These are phyloP conservation scores for Apomyelois bistriatella DNA, from an alignment of 2,888 invertebrate species.

Conservation along the genomic window DNA sequence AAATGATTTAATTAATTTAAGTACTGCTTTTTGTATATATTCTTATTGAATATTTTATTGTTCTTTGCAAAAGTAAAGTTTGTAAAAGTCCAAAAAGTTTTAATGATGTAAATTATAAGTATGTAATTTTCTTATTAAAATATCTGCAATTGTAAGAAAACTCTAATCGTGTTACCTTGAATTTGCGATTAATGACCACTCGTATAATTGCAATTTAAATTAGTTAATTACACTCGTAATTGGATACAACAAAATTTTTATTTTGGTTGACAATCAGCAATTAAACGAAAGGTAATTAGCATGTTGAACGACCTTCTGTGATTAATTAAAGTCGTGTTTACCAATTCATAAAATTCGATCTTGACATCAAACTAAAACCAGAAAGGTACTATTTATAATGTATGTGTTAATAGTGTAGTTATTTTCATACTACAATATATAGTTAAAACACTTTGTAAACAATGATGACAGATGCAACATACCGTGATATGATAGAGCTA, in stretches of 20 bases:
- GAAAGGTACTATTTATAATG: background rate
- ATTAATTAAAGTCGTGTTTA: conserved; percentile 3
- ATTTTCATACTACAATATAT: background rate
- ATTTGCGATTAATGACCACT: background rate
- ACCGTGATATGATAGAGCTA: conserved; percentile 75
- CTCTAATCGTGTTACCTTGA: too few species aligned
- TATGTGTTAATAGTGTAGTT: background rate
- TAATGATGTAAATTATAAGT: too few species aligned
- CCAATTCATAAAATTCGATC: background rate
- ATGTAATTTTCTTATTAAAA: too few species aligned
- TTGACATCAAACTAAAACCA: conserved; percentile 5
- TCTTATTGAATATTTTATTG: too few species aligned
- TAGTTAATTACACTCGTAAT: background rate
- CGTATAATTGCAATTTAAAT: background rate
- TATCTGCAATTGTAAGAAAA: too few species aligned
- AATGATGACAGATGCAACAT: conserved; percentile 27
- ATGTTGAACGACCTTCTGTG: background rate
- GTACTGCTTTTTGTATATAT: too few species aligned
- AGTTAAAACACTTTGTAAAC: background rate
- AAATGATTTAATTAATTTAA: too few species aligned
- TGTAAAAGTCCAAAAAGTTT: too few species aligned
- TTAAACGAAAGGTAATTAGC: conserved; percentile 1
- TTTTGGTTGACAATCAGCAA: background rate
- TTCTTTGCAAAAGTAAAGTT: too few species aligned
- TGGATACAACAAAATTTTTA: background rate